Evolutionary conservation across 1,140 invertebrate species (phyloP), one percentile per base, ranked within the genome.

Genomic region (Lepidotrigona ventralis): DNA sequence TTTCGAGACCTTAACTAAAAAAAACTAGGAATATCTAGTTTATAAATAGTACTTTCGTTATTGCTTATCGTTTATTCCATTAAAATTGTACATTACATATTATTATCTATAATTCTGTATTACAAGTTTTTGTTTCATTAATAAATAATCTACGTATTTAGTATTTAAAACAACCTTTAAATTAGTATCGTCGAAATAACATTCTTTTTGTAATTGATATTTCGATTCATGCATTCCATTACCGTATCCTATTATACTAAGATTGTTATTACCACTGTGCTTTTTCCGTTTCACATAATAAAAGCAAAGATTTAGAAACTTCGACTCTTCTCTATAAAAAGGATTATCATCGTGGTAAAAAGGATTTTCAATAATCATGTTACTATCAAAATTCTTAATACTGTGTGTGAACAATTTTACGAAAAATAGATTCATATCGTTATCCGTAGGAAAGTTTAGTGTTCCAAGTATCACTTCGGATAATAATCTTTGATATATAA

Each of bases 261-360:
- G 51, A 15, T n/a, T 54, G 11, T 75, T 39, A 58, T 39, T 11
- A 11, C 17, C 23, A 19, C 8, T 70, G 64, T 76, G 58, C 33
- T 72, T 72, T 19, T 79, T 83, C 73, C 14, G 51, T 78, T 51
- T 64, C 39, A 33, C 26, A 4, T 79, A 80, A 73, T 83, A 66
- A 56, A 81, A 89, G 33, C 78, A 90, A 26, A 90, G 75, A 77
- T 91, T 91, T 39, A 92, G 75, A 56, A 93, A 79, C 77, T 92
- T 92, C 0, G 87, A 87, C 71, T 92, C 88, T 79, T 93, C 91
- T 21, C 71, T 88, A 53, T 88, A 85, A 69, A 72, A 78, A 70
- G 73, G 69, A 77, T 83, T 77, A 23, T 91, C 82, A 17, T 91
- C 88, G 29, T 90, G 87, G 56, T 90, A 82, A n/a, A 90, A 93